Conservation (phyloP, 1,140 invertebrate species). For the Leucophenga varia region DNA sequence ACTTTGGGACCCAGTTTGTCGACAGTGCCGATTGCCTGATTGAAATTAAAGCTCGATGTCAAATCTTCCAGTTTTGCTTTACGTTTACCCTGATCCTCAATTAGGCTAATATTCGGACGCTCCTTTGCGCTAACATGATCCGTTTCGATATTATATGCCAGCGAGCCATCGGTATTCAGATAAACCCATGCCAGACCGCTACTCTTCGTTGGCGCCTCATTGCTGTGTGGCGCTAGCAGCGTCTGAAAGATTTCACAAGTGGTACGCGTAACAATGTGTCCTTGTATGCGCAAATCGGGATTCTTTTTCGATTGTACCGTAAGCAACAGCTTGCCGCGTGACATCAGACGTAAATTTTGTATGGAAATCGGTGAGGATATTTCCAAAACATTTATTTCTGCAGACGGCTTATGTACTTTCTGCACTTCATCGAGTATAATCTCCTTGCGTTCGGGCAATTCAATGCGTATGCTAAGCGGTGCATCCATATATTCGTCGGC, state of each 20-base stretch:
- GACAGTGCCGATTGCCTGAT: constrained; percentile 69
- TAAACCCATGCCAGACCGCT: constrained; percentile 78
- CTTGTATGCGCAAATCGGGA: constrained; percentile 65
- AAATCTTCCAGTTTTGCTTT: constrained; percentile 72
- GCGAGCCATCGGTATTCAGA: constrained; percentile 71
- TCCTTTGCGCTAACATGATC: constrained; percentile 61
- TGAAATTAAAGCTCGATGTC: constrained; percentile 62
- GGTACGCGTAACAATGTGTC: constrained; percentile 68
- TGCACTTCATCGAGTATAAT: constrained; percentile 68
- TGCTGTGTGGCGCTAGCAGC: constrained; percentile 60
- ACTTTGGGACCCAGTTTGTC: constrained; percentile 67
- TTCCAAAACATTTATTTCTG: constrained; percentile 74
- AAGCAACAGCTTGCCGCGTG: constrained; percentile 69
- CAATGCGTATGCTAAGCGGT: constrained; percentile 69
- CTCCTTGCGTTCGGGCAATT: constrained; percentile 68
- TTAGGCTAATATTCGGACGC: constrained; percentile 67
- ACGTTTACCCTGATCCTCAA: constrained; percentile 69
- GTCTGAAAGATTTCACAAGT: constrained; percentile 82
- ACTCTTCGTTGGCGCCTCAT: constrained; percentile 49
- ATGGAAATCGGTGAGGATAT: constrained; percentile 71
- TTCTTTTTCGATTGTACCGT: constrained; percentile 67
- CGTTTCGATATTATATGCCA: constrained; percentile 69
- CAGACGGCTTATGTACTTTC: constrained; percentile 68
- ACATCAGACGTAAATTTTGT: constrained; percentile 69
- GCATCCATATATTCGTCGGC: constrained; percentile 67